Conservation (phyloP, 2,797 vertebrate genomes). For the Pelochelys cantorii region DNA sequence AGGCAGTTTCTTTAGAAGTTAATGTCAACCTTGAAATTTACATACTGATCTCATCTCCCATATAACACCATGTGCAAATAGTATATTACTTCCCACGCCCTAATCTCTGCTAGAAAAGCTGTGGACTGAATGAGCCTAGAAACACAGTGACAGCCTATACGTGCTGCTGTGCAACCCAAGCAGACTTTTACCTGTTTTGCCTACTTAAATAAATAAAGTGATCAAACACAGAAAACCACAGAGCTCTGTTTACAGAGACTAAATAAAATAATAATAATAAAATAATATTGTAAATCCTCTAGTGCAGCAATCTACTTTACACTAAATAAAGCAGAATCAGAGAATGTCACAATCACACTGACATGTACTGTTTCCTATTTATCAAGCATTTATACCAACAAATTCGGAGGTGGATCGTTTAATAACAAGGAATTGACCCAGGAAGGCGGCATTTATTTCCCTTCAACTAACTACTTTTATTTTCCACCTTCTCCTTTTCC, state of each 20-base stretch:
- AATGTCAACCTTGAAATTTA: slow-evolving; percentile 32
- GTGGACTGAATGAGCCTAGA: background rate
- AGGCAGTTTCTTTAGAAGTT: slow-evolving; percentile 21
- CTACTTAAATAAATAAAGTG: background rate
- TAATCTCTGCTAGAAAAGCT: background rate
- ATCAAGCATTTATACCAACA: accelerated
- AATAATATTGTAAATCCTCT: accelerated
- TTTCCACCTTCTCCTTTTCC: too few relatives aligned
- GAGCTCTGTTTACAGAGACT: background rate
- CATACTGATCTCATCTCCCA: slow-evolving; percentile 46
- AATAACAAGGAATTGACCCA: too few relatives aligned
- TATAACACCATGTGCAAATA: background rate
- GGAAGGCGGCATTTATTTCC: too few relatives aligned
- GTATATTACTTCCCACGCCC: background rate
- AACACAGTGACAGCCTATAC: background rate
- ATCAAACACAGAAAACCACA: background rate
- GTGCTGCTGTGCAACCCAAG: background rate
- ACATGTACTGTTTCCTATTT: background rate
- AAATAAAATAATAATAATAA: background rate
- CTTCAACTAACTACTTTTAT: too few relatives aligned
- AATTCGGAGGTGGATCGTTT: too few relatives aligned
- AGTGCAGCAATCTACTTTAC: background rate
- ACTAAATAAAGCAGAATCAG: accelerated
- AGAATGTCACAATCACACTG: accelerated
- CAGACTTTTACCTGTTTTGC: slow-evolving; percentile 21